Percentiles rank a stretch among this genome's conserved stretches.
These are phyloP conservation scores for Trichomycterus rosablanca DNA, from an alignment of 2,113 vertebrate species.

Conservation along the genomic window DNA sequence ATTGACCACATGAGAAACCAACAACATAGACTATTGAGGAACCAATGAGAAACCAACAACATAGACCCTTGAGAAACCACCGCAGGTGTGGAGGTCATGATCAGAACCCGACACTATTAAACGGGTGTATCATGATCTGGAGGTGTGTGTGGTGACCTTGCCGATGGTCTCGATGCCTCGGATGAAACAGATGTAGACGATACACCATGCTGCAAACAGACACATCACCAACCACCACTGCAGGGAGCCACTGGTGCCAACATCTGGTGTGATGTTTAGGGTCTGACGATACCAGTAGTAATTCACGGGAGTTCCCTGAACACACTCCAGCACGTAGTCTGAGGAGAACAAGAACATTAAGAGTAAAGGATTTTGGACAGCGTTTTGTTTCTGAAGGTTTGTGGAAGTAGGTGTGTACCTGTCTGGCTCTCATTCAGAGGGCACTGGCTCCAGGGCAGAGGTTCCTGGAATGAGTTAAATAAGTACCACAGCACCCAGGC, in stretches of 20 bases:
- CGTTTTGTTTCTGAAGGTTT: too few relatives aligned
- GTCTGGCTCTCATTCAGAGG: slow-evolving; percentile 56
- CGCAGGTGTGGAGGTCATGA: too few relatives aligned
- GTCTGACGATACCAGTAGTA: slow-evolving; percentile 93
- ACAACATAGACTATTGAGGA: too few relatives aligned
- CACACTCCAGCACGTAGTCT: slow-evolving; percentile 77
- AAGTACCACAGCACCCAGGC: slow-evolving; percentile 86
- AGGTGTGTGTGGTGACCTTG: slow-evolving; percentile 67
- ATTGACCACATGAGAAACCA: too few relatives aligned
- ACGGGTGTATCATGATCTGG: too few relatives aligned
- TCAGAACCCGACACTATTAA: too few relatives aligned
- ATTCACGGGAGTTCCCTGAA: slow-evolving; percentile 72
- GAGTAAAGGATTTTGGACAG: too few relatives aligned
- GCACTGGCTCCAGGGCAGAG: slow-evolving; percentile 77
- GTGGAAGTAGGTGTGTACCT: slow-evolving; percentile 14
- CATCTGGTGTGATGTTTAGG: slow-evolving; percentile 74
- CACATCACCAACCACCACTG: slow-evolving; percentile 81
- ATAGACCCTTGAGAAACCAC: too few relatives aligned
- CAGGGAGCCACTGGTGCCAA: slow-evolving; percentile 60
- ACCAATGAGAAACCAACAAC: too few relatives aligned
- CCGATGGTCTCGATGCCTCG: slow-evolving; percentile 82
- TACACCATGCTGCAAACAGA: slow-evolving; percentile 71
- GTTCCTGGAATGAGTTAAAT: slow-evolving; percentile 85
- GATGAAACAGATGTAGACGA: slow-evolving; percentile 81
- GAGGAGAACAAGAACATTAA: background rate